phyloP scores from a whole-genome alignment of 2,797 vertebrate species.

The Morelia viridis region DNA sequence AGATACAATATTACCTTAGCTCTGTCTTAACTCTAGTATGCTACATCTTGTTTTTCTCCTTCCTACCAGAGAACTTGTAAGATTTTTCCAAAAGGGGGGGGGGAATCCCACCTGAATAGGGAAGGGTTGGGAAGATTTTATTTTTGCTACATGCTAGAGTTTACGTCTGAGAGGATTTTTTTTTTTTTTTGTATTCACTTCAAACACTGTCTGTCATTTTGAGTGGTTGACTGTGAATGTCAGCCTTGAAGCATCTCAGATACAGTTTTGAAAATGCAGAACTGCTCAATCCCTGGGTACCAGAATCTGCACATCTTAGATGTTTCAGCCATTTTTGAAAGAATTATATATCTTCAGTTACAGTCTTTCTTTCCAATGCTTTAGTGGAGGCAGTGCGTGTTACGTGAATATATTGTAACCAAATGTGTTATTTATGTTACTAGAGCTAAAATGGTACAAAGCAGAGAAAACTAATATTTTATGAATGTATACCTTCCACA shows the following conservation, averaged over 20 bases:
- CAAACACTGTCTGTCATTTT: neutral
- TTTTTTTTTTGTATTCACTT: neutral
- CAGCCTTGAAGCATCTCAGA: neutral
- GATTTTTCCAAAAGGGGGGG: neutral
- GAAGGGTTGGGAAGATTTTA: neutral
- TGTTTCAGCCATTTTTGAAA: neutral
- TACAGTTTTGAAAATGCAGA: neutral
- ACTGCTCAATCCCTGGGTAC: neutral
- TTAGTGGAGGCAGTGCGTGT: neutral
- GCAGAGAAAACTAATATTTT: neutral
- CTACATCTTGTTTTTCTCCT: neutral
- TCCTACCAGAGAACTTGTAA: neutral
- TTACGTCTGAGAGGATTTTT: neutral
- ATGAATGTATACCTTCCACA: neutral
- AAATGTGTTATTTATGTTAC: neutral
- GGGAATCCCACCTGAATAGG: neutral
- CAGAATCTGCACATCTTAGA: neutral
- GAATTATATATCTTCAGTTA: neutral
- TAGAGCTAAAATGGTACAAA: neutral
- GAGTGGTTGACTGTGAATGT: neutral
- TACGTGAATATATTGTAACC: neutral
- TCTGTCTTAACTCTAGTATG: neutral
- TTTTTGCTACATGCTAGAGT: neutral
- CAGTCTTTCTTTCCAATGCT: neutral
- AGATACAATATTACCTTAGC: neutral